Percentiles rank a stretch among this genome's conserved stretches.
Conservation (phyloP, 2,113 vertebrate species). For the Parus major region DNA sequence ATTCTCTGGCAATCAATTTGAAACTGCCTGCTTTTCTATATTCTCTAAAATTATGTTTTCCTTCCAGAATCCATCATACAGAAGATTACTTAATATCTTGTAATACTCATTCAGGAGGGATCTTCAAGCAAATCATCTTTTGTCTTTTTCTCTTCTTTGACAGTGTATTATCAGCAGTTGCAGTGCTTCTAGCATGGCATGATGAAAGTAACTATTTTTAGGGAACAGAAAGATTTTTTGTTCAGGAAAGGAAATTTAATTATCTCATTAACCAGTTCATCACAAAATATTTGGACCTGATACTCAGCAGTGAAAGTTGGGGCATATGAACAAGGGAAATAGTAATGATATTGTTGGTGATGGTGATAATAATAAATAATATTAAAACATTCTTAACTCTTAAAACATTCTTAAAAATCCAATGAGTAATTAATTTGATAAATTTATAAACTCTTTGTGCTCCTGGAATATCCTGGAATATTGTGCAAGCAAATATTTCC, state of each 20-base stretch:
- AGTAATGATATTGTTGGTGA: background rate
- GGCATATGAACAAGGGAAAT: background rate
- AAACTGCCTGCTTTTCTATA: background rate
- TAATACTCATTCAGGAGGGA: background rate
- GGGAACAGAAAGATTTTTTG: background rate
- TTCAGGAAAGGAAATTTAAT: background rate
- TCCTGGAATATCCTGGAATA: background rate
- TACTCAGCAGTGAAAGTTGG: background rate
- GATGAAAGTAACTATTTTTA: slow-evolving; percentile 28
- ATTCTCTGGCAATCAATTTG: background rate
- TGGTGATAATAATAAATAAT: background rate
- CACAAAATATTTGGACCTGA: slow-evolving; percentile 11
- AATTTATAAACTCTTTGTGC: background rate
- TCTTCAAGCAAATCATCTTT: background rate
- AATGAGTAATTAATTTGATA: background rate
- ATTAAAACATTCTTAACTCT: background rate
- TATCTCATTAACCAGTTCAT: background rate
- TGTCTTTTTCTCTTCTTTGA: background rate
- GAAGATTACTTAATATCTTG: background rate
- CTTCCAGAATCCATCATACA: background rate
- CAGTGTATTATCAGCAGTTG: background rate
- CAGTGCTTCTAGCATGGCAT: background rate
- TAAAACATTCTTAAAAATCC: background rate
- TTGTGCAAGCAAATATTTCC: background rate
- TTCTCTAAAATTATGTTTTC: background rate